These are phyloP conservation scores for Craseonycteris thonglongyai DNA, from an alignment of 2,113 vertebrate genomes.

Conservation along the genomic window DNA sequence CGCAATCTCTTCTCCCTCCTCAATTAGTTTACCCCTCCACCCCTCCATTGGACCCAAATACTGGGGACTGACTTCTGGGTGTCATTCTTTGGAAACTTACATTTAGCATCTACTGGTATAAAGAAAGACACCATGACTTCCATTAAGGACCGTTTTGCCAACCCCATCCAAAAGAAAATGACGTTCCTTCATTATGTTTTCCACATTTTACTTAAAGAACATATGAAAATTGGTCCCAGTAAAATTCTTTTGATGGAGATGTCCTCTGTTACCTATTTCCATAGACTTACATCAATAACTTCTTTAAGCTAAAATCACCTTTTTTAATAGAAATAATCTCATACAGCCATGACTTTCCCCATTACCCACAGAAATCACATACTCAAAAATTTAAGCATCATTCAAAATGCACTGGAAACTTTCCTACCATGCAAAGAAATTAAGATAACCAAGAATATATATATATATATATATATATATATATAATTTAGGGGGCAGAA, in stretches of 20 bases:
- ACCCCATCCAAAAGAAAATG: neutral
- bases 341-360: neutral
- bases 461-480: neutral
- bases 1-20: neutral
- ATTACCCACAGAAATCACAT: neutral
- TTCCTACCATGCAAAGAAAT: neutral
- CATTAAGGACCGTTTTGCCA: neutral
- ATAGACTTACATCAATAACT: neutral
- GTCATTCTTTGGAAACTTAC: neutral
- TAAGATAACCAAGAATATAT: constrained; percentile 8
- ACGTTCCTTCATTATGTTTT: neutral
- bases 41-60: neutral
- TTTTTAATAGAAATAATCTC: neutral
- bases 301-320: neutral
- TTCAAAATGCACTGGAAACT: neutral
- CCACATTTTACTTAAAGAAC: neutral
- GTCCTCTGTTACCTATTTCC: neutral
- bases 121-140: neutral
- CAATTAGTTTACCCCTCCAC: neutral
- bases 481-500: neutral
- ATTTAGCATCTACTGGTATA: neutral
- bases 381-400: neutral
- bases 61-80: neutral
- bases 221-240: neutral
- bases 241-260: neutral